Evolutionary conservation across 2,888 invertebrate genomes (phyloP).

Genomic region (Papilio demoleus): DNA sequence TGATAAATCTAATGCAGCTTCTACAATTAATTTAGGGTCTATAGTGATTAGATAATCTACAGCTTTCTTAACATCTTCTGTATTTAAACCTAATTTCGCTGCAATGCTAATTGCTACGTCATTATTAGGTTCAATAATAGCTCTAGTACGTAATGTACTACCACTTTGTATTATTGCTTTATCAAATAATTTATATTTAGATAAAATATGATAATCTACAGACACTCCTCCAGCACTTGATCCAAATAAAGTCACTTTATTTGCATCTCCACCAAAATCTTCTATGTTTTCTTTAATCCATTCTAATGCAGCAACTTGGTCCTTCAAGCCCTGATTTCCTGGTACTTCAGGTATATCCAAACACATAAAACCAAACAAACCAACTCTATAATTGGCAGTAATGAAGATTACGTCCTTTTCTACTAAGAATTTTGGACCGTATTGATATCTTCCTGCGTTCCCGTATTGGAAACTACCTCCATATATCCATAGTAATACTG

Average conservation of each 20-base stretch:
- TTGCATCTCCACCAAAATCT: constrained; percentile 9
- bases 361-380: background rate
- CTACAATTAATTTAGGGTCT: constrained; percentile 37
- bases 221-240: constrained; percentile 52
- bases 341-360: constrained; percentile 38
- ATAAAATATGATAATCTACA: constrained; percentile 50
- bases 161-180: constrained; percentile 53
- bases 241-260: constrained; percentile 52
- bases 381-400: background rate
- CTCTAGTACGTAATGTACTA: constrained; percentile 42
- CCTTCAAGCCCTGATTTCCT: constrained; percentile 53
- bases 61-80: constrained; percentile 46
- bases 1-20: constrained; percentile 36
- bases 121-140: constrained; percentile 44
- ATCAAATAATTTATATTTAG: constrained; percentile 48
- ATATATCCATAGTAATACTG: constrained; percentile 41
- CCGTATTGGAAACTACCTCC: constrained; percentile 46
- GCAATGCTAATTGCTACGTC: constrained; percentile 46
- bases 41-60: constrained; percentile 45
- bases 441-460: constrained; percentile 38
- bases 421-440: constrained; percentile 47
- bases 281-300: constrained; percentile 54
- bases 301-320: constrained; percentile 50
- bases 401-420: constrained; percentile 43
- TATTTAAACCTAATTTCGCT: constrained; percentile 47